Percentiles rank a stretch among this genome's conserved stretches.
phyloP scores from a whole-genome alignment of 2,113 vertebrate species.

The Pluvianellus socialis region DNA sequence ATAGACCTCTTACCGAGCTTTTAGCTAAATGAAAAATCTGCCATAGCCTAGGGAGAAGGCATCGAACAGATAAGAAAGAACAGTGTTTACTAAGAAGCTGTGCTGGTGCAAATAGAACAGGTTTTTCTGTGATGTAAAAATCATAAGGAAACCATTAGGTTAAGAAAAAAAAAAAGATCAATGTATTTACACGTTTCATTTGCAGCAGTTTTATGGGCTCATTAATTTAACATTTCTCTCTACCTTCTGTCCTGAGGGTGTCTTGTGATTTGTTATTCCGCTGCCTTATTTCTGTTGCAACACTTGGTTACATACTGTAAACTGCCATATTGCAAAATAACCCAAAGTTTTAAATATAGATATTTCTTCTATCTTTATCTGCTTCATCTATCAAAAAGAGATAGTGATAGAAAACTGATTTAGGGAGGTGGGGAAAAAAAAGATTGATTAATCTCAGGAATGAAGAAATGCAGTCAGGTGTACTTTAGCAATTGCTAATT shows the following conservation, averaged over 20 bases:
- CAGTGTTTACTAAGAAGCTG: conserved; percentile 97
- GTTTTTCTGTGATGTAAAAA: conserved; percentile 94
- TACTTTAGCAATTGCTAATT: conserved; percentile 24
- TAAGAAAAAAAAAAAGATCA: conserved; percentile 89
- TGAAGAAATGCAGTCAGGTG: conserved; percentile 16
- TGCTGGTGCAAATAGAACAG: conserved; percentile 94
- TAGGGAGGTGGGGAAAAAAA: background rate
- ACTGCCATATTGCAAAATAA: conserved; percentile 83
- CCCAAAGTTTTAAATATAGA: conserved; percentile 80
- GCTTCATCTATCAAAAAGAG: conserved; percentile 45
- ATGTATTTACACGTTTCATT: conserved; percentile 99
- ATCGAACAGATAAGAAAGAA: conserved; percentile 93
- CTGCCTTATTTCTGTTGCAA: conserved; percentile 82
- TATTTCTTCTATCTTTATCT: conserved; percentile 53
- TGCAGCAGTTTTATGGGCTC: conserved; percentile 98
- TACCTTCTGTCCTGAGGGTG: conserved; percentile 98
- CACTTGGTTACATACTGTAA: conserved; percentile 84
- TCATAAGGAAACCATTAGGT: conserved; percentile 93
- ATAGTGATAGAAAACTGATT: conserved; percentile 16
- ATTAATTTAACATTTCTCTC: conserved; percentile 99
- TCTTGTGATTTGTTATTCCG: conserved; percentile 89
- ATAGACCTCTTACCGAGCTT: conserved; percentile 99
- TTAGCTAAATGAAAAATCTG: conserved; percentile 99
- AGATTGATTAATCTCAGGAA: background rate
- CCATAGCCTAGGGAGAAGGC: conserved; percentile 98